Evolutionary conservation across 2,797 vertebrate species (phyloP), one percentile per base, ranked within the genome.

Genomic region (Cynopterus sphinx): DNA sequence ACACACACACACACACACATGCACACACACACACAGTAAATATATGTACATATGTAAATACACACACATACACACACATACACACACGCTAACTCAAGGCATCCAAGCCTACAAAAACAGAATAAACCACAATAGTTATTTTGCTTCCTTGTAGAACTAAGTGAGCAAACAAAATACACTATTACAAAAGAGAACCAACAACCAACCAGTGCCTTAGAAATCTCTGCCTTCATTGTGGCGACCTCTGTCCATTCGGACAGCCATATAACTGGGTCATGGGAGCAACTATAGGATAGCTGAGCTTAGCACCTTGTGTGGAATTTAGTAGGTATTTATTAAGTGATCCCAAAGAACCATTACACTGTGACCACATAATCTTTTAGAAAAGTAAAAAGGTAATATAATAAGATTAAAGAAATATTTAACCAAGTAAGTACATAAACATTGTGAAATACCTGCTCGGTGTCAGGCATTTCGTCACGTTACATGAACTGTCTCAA

Each of bases 311-410:
- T 57, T 33, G 0, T 11, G 9, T 82, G 11, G n/a, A 51, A 90
- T 57, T 49, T 41, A 28, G 46, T 39, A 28, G 51, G 36, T 19
- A 11, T 74, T 94, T 73, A 70, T 71, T n/a, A 88, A 83, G 41
- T 67, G 41, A 46, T 17, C 49, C 51, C 49, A 81, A 61, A 82
- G 43, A 59, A 53, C 73, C 43, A 21, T 46, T 65, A 28, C 16
- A 51, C 77, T 81, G 9, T 24, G 73, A 82, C n/a, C 36, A 65
- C 28, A 75, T 31, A 31, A 31, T 61, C 46, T 75, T 83, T 68
- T 77, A 53, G 17, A 68, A 61, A 96, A 77, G 17, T 73, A 91
- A 36, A 86, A 88, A 46, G 15, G 16, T 67, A 95, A 81, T 77
- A 59, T 31, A 82, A 16, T 16, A 84, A 87, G 11, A 74, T 84